A percentile compares a stretch with the other conserved stretches of the same genome.
Conservation (phyloP, 1,140 invertebrate genomes). For the Asobara japonica region DNA sequence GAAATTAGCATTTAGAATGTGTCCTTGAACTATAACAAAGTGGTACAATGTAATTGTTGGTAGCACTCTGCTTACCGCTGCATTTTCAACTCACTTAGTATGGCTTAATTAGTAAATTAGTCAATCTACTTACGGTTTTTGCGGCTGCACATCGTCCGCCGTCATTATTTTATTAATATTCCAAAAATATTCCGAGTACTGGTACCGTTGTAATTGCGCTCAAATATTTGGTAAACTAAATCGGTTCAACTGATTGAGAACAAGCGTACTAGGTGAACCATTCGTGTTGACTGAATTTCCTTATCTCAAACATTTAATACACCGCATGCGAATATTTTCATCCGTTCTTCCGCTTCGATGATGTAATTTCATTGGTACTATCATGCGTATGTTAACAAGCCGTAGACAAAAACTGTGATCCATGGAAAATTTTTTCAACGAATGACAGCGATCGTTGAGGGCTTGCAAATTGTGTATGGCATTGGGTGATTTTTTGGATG, state of each 20-base stretch:
- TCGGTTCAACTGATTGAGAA: neutral
- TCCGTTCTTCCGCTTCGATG: neutral
- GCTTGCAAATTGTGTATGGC: neutral
- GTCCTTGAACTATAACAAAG: neutral
- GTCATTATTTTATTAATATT: neutral
- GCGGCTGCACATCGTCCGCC: neutral
- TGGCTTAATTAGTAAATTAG: neutral
- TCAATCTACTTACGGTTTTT: neutral
- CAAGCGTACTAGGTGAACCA: neutral
- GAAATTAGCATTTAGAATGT: neutral
- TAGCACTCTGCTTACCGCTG: neutral
- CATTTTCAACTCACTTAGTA: too few relatives aligned
- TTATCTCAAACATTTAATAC: constrained; percentile 1
- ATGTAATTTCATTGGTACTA: neutral
- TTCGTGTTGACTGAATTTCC: neutral
- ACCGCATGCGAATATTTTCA: neutral
- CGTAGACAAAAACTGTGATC: neutral
- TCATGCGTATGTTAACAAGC: neutral
- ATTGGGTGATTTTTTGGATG: neutral
- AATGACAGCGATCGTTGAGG: neutral
- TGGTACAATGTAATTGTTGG: neutral
- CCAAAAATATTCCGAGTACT: neutral
- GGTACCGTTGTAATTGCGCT: neutral
- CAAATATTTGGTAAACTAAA: neutral
- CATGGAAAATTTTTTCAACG: neutral